Conservation (phyloP, 2,797 vertebrate genomes). For the Spheniscus humboldti region DNA sequence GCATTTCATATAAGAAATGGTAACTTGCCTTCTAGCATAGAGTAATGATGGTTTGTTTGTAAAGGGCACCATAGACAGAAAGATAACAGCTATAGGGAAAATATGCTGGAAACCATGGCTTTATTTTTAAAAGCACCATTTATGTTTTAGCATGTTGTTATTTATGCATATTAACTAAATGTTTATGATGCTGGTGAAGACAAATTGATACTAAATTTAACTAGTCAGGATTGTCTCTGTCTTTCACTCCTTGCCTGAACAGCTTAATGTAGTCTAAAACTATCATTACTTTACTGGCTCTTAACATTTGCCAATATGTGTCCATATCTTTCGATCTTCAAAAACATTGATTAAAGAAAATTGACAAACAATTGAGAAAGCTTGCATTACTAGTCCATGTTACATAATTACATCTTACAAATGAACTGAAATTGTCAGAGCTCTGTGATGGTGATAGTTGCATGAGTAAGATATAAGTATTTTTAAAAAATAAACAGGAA, state of each 20-base stretch:
- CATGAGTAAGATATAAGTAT: not conserved
- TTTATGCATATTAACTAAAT: not conserved
- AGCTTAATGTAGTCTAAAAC: not conserved
- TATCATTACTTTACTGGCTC: not conserved
- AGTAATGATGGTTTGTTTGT: not conserved
- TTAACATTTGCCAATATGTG: not conserved
- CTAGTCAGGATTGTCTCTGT: not conserved
- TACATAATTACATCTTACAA: not conserved
- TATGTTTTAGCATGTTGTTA: not conserved
- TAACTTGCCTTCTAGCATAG: not conserved
- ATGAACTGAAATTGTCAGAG: not conserved
- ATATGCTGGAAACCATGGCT: not conserved
- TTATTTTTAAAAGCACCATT: not conserved
- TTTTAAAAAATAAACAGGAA: not conserved
- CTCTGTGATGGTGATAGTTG: not conserved
- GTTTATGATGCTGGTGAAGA: not conserved
- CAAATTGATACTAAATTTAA: not conserved
- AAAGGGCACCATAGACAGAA: not conserved
- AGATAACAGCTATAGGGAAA: not conserved
- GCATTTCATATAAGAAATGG: not conserved
- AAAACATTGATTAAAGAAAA: not conserved
- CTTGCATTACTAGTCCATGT: not conserved
- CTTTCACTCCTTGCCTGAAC: not conserved
- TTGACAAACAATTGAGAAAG: not conserved
- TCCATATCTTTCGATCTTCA: not conserved